A percentile compares a stretch with the other conserved stretches of the same genome.
These are phyloP conservation scores for Caenorhabditis auriculariae DNA, from an alignment of 2,888 invertebrate species.

Conservation along the genomic window DNA sequence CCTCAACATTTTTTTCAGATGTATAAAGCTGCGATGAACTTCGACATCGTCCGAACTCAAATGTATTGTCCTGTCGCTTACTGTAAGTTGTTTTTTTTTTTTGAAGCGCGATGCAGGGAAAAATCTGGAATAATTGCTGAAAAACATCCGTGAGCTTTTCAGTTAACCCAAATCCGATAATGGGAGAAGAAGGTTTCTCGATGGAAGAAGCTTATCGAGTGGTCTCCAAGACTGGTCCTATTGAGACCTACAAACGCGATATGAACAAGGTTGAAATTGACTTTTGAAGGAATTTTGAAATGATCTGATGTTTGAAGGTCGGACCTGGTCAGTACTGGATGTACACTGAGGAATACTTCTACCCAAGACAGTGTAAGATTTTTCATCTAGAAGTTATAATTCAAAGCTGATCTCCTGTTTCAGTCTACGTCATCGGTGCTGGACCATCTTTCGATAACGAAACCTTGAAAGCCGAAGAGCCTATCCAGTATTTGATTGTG, in stretches of 20 bases:
- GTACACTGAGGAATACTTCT: conserved; percentile 64
- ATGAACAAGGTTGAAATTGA: no score
- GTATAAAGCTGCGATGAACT: conserved; percentile 64
- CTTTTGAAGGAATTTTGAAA: background rate
- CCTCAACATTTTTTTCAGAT: conserved; percentile 38
- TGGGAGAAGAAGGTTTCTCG: conserved; percentile 63
- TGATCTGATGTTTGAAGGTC: conserved; percentile 20
- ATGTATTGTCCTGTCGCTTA: conserved; percentile 64
- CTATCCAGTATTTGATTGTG: conserved; percentile 61
- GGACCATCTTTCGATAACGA: conserved; percentile 61
- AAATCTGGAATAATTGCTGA: background rate
- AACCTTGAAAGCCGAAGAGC: conserved; percentile 51
- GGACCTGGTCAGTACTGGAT: conserved; percentile 64
- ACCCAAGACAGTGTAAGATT: conserved; percentile 63
- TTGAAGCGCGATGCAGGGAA: no score
- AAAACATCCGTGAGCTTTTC: conserved; percentile 21
- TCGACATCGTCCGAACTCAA: conserved; percentile 63
- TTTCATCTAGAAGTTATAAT: background rate
- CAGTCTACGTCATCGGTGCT: conserved; percentile 62
- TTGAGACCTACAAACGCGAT: conserved; percentile 64
- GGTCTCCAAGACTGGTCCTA: conserved; percentile 62
- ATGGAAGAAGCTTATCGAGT: conserved; percentile 63
- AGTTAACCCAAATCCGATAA: conserved; percentile 62
- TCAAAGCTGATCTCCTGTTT: conserved; percentile 17
- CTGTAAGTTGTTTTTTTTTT: conserved; percentile 52